phyloP scores from a whole-genome alignment of 2,113 vertebrate species.

The Psilopsiagon aurifrons region DNA sequence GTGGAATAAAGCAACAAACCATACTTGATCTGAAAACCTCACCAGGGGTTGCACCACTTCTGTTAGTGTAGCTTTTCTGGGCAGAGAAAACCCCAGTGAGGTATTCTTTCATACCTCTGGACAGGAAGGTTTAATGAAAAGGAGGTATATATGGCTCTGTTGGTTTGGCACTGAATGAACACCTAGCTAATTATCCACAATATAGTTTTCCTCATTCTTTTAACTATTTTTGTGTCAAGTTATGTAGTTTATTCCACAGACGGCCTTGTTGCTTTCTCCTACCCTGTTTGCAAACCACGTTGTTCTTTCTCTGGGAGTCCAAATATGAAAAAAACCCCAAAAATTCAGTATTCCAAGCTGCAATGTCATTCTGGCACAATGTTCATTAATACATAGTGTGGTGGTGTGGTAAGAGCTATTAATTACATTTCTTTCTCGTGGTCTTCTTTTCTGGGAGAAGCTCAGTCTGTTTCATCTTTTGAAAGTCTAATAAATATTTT shows the following conservation, averaged over 20 bases:
- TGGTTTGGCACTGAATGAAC: background rate
- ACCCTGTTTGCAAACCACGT: background rate
- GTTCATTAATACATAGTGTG: background rate
- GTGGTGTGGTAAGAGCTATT: constrained; percentile 39
- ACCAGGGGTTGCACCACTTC: background rate
- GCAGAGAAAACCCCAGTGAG: background rate
- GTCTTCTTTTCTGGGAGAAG: background rate
- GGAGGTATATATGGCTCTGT: background rate
- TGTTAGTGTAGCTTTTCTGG: background rate
- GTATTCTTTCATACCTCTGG: background rate
- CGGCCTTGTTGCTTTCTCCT: background rate
- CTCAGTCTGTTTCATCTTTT: constrained; percentile 3
- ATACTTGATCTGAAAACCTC: constrained; percentile 12
- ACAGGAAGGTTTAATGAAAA: background rate
- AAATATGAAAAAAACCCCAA: background rate
- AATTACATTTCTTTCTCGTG: constrained; percentile 1
- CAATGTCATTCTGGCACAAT: background rate
- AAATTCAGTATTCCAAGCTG: background rate
- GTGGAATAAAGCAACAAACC: constrained; percentile 9
- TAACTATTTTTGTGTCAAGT: background rate
- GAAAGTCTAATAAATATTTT: constrained; percentile 44
- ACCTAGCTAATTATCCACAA: background rate
- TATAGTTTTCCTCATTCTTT: background rate
- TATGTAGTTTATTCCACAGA: background rate
- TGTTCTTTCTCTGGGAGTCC: background rate